Evolutionary conservation across 2,888 invertebrate species (phyloP).

Genomic region (Conchocele bisecta): DNA sequence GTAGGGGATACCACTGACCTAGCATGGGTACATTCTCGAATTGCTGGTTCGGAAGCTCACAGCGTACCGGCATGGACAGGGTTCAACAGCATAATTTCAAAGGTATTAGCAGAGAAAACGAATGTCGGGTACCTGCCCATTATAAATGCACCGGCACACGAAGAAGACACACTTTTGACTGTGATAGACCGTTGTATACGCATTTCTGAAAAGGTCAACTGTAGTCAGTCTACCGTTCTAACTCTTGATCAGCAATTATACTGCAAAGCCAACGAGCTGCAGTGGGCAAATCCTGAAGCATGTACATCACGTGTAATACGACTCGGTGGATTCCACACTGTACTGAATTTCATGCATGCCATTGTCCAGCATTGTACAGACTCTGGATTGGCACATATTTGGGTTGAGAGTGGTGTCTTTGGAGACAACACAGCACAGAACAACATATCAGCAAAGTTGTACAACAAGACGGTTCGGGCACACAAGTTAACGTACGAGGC

Average conservation of each 20-base stretch:
- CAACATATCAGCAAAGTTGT: no score
- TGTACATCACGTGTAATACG: background rate
- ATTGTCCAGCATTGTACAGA: slow-evolving; percentile 1
- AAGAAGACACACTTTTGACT: background rate
- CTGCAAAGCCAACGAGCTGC: slow-evolving; percentile 1
- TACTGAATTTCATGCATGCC: background rate
- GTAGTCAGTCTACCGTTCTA: background rate
- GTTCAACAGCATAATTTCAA: background rate
- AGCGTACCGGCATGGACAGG: background rate
- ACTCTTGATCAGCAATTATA: slow-evolving; percentile 3
- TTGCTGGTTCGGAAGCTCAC: background rate
- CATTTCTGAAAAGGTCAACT: slow-evolving; percentile 1
- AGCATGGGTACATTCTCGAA: background rate
- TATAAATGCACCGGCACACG: background rate
- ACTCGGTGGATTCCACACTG: background rate
- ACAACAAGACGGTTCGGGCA: no score
- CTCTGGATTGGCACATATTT: background rate
- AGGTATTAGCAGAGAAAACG: background rate
- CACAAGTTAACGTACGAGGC: no score
- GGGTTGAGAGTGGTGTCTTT: slow-evolving; percentile 4
- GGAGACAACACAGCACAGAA: no score
- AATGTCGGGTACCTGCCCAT: background rate
- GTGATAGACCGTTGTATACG: background rate
- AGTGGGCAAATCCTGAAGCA: background rate
- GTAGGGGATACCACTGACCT: background rate